These are phyloP conservation scores for Halictus rubicundus DNA, from an alignment of 1,140 invertebrate genomes.

Conservation along the genomic window DNA sequence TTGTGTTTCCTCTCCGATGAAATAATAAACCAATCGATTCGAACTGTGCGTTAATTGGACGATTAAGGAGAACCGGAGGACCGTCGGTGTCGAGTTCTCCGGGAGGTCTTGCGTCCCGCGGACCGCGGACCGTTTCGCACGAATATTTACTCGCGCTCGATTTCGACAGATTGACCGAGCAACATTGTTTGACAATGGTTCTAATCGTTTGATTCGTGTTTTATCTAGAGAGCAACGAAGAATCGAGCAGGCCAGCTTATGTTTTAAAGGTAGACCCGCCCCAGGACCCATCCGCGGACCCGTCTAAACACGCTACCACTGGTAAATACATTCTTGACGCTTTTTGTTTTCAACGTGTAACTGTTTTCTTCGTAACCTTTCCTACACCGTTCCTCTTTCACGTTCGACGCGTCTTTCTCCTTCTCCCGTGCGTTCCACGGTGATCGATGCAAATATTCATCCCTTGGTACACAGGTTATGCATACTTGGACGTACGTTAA, in stretches of 20 bases:
- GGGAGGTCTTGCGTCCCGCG: not conserved
- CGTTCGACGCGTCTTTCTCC: too few species aligned
- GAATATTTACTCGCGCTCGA: constrained; percentile 21
- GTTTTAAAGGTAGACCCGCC: constrained; percentile 74
- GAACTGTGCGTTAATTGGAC: constrained; percentile 29
- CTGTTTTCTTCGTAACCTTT: not conserved
- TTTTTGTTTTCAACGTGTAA: constrained; percentile 37
- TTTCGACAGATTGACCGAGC: constrained; percentile 8
- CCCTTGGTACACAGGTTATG: not conserved
- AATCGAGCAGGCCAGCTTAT: constrained; percentile 62
- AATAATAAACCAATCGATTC: constrained; percentile 44
- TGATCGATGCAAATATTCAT: not conserved
- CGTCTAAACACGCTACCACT: constrained; percentile 64
- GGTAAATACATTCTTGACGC: constrained; percentile 57
- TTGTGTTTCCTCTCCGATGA: constrained; percentile 61
- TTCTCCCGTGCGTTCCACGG: too few species aligned
- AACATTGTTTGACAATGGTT: constrained; percentile 45
- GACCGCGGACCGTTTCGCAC: not conserved
- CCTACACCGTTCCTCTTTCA: not conserved
- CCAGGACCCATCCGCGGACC: constrained; percentile 66
- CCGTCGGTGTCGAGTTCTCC: not conserved
- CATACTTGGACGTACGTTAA: not conserved
- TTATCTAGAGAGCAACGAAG: constrained; percentile 68
- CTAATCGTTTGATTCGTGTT: constrained; percentile 57
- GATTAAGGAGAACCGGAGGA: not conserved